A percentile compares a stretch with the other conserved stretches of the same genome.
These are phyloP conservation scores for Chionoecetes opilio DNA, from an alignment of 1,140 invertebrate species.

Conservation along the genomic window DNA sequence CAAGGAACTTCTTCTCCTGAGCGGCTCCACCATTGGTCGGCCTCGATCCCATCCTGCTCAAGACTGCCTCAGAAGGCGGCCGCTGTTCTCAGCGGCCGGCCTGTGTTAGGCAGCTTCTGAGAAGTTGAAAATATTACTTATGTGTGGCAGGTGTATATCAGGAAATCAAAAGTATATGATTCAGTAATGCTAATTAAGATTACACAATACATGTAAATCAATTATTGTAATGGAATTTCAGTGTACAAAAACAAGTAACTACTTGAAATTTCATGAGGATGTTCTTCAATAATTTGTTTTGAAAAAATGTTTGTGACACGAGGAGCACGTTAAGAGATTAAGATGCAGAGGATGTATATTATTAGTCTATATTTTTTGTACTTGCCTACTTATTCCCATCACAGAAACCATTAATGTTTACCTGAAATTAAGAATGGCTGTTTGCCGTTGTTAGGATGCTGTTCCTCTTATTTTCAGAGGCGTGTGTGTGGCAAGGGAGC, in stretches of 20 bases:
- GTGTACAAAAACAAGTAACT: not conserved
- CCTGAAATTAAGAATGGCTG: conserved; percentile 61
- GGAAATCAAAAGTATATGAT: not conserved
- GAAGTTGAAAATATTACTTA: not conserved
- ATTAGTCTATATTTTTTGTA: conserved; percentile 10
- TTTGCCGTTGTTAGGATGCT: conserved; percentile 57
- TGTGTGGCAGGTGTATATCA: not conserved
- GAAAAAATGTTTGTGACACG: not conserved
- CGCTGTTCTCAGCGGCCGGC: not conserved
- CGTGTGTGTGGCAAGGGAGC: conserved; percentile 48
- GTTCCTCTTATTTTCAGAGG: conserved; percentile 75
- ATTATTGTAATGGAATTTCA: not conserved
- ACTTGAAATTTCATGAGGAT: not conserved
- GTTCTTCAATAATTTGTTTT: not conserved
- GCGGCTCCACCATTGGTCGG: not conserved
- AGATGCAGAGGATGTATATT: conserved; percentile 9
- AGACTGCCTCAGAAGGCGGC: not conserved
- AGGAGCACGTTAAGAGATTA: not conserved
- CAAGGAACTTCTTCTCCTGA: conserved; percentile 75
- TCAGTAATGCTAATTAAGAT: not conserved
- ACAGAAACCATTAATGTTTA: conserved; percentile 47
- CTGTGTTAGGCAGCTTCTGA: not conserved
- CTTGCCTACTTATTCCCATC: conserved; percentile 33
- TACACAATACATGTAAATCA: conserved; percentile 14
- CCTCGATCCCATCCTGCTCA: not conserved